Evolutionary conservation across 1,140 invertebrate genomes (phyloP), one percentile per base, ranked within the genome.

Genomic region (Sipha flava): DNA sequence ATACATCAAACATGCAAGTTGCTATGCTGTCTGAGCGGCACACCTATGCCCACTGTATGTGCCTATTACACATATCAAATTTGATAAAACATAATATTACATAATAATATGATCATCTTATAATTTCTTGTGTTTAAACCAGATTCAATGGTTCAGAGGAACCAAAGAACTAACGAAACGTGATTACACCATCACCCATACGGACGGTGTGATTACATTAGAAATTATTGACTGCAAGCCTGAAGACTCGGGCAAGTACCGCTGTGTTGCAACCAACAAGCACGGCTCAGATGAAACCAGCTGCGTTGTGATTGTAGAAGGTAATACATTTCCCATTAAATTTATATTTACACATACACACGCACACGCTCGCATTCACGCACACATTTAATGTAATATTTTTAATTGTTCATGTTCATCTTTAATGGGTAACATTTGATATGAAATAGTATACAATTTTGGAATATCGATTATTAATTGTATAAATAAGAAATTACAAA

Each of bases 271-370:
- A 7, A 92, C 91, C 47, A 99, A 99, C 86, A 88, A 89, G 23
- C 92, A 98, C 81, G 98, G 98, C 82, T 91, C 91, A 26, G 95
- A 97, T 84, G 96, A 98, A 88, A 98, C 97, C 2, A 92, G 90
- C 59, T 98, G 96, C 86, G 93, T 96, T 80, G 94, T 99, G 37
- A 96, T 97, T 83, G 96, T 99, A 83, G 97, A 99, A 93, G 96
- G 96, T 93, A 88, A 70, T 68, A 21, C 7, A 47, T 18, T 3
- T 5, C n/a, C n/a, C n/a, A n/a, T n/a, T n/a, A n/a, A n/a, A n/a
- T n/a, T n/a, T n/a, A n/a, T n/a, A n/a, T n/a, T n/a, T n/a, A n/a
- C n/a, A n/a, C n/a, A n/a, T n/a, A n/a, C n/a, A n/a, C n/a, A n/a
- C n/a, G n/a, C n/a, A n/a, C n/a, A n/a, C n/a, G n/a, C n/a, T n/a